These are phyloP conservation scores for Watsonalla binaria DNA, from an alignment of 2,888 invertebrate species.

Conservation along the genomic window DNA sequence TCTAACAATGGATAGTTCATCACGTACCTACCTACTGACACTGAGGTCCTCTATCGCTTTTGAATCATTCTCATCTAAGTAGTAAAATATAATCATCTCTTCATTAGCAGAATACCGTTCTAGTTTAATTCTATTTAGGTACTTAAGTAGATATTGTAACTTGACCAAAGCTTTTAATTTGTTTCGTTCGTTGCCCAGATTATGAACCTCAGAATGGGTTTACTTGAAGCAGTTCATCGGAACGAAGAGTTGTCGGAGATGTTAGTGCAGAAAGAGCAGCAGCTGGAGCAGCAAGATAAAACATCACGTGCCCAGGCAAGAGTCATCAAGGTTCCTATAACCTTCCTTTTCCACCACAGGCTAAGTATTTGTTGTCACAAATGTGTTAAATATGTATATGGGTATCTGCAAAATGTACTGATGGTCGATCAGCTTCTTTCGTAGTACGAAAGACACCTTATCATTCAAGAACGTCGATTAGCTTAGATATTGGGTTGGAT, in stretches of 20 bases:
- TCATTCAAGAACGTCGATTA: too few relatives aligned
- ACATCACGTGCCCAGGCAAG: conserved; percentile 81
- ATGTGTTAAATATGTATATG: not conserved
- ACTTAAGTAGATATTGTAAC: too few relatives aligned
- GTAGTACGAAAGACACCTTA: too few relatives aligned
- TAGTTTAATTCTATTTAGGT: too few relatives aligned
- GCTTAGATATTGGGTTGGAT: too few relatives aligned
- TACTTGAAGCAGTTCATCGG: conserved; percentile 62
- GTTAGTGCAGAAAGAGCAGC: conserved; percentile 75
- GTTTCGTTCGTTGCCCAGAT: conserved; percentile 35
- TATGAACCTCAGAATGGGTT: conserved; percentile 60
- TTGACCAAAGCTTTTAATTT: not conserved
- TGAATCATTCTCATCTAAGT: too few relatives aligned
- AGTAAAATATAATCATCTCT: too few relatives aligned
- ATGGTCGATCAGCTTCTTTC: too few relatives aligned
- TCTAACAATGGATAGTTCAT: too few relatives aligned
- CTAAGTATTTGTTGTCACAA: conserved; percentile 8
- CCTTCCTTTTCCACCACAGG: conserved; percentile 19
- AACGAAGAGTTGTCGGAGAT: conserved; percentile 70
- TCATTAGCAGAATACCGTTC: too few relatives aligned
- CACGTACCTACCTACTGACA: too few relatives aligned
- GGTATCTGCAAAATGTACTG: not conserved
- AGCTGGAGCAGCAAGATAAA: conserved; percentile 79
- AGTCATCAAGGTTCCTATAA: conserved; percentile 73
- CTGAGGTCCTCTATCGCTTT: too few relatives aligned